These are phyloP conservation scores for Paratrypauchen microcephalus DNA, from an alignment of 2,797 vertebrate genomes.

Conservation along the genomic window DNA sequence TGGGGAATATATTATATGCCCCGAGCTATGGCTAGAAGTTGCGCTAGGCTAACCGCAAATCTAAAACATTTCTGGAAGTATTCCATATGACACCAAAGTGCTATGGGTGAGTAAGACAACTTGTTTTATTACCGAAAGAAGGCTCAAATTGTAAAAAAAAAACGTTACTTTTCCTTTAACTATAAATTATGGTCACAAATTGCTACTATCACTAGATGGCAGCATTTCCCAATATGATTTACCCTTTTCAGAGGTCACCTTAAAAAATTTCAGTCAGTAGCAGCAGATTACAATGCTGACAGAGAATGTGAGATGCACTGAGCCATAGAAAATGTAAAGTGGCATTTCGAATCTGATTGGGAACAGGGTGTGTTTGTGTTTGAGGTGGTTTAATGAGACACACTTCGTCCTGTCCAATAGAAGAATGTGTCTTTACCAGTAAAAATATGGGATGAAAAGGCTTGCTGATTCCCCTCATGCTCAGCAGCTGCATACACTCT, in stretches of 20 bases:
- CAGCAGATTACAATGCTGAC: conserved; percentile 6
- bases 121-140: no score
- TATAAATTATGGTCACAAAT: neutral
- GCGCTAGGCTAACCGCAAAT: no score
- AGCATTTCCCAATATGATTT: conserved; percentile 49
- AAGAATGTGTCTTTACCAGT: conserved; percentile 32
- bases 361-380: conserved; percentile 7
- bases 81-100: no score
- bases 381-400: conserved; percentile 29
- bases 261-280: conserved; percentile 1
- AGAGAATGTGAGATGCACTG: neutral
- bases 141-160: no score
- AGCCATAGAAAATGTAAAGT: conserved; percentile 7
- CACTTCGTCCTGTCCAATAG: conserved; percentile 33
- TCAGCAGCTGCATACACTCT: conserved; percentile 53
- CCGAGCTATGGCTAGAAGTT: no score
- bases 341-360: conserved; percentile 15
- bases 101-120: no score
- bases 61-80: no score
- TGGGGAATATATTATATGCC: no score
- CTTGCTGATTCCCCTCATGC: conserved; percentile 54
- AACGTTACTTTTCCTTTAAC: no score
- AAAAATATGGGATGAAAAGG: conserved; percentile 36
- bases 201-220: conserved; percentile 58
- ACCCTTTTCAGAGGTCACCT: neutral